These are phyloP conservation scores for Tinamus guttatus DNA, from an alignment of 2,113 vertebrate genomes.

Conservation along the genomic window DNA sequence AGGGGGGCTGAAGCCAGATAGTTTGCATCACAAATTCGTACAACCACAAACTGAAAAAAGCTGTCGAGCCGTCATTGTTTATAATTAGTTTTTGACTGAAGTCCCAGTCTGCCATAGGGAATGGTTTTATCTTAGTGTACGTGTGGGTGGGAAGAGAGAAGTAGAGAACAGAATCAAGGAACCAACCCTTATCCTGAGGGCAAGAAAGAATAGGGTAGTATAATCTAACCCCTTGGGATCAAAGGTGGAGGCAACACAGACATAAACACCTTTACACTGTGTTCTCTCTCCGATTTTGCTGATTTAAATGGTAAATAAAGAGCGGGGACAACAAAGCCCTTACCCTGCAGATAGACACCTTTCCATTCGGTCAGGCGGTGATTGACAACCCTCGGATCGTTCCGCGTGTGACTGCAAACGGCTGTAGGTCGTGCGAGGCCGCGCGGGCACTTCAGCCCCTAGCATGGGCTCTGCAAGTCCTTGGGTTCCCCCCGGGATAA, in stretches of 20 bases:
- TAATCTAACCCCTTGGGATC: background rate
- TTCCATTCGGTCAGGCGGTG: background rate
- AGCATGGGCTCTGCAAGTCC: background rate
- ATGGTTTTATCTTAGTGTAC: constrained; percentile 41
- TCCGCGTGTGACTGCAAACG: background rate
- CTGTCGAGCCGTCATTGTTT: constrained; percentile 42
- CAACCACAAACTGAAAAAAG: constrained; percentile 55
- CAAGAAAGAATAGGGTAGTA: background rate
- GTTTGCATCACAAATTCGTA: constrained; percentile 30
- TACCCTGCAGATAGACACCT: background rate
- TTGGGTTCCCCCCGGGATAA: background rate
- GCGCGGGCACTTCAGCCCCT: rapidly evolving
- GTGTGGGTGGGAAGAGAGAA: constrained; percentile 24
- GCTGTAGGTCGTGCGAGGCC: rapidly evolving
- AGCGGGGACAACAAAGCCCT: background rate
- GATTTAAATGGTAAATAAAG: background rate
- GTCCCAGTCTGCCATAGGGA: constrained; percentile 44
- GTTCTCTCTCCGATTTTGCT: background rate
- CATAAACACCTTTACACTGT: background rate
- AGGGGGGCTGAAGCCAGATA: background rate
- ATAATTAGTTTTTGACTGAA: constrained; percentile 55
- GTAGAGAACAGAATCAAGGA: background rate
- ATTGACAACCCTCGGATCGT: background rate
- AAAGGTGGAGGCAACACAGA: background rate
- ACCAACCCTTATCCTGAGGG: constrained; percentile 19